phyloP scores from a whole-genome alignment of 2,113 vertebrate genomes.

The Microtus montanus region DNA sequence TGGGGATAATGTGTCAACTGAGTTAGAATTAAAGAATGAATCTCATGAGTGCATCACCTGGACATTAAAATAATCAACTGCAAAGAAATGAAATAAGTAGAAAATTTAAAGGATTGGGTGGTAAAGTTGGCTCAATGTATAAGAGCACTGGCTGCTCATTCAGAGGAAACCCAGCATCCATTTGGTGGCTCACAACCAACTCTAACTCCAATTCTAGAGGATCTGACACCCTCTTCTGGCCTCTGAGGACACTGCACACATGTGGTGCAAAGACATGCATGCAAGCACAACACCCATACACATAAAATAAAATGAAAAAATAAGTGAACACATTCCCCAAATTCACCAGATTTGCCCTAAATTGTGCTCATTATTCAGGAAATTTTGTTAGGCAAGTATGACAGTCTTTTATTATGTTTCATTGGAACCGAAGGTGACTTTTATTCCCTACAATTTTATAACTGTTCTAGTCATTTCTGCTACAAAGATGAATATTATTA shows the following conservation, averaged over 20 bases:
- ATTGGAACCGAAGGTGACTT: conserved; percentile 3
- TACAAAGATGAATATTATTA: conserved; percentile 34
- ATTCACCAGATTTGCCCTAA: conserved; percentile 20
- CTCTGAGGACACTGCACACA: neutral
- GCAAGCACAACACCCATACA: neutral
- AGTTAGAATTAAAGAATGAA: conserved; percentile 44
- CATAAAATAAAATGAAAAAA: neutral
- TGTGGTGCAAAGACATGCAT: neutral
- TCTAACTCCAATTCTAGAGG: neutral
- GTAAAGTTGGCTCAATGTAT: neutral
- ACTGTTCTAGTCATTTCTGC: neutral
- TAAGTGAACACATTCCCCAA: neutral
- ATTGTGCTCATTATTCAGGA: conserved; percentile 10
- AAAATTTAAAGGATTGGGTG: neutral
- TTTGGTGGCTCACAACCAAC: neutral
- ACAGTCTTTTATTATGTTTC: conserved; percentile 14
- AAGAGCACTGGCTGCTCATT: neutral
- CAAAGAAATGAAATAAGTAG: conserved; percentile 3
- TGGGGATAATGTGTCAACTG: neutral
- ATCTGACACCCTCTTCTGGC: neutral
- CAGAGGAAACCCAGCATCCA: neutral
- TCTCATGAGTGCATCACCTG: neutral
- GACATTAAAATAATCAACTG: conserved; percentile 42
- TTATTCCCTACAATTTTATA: conserved; percentile 3
- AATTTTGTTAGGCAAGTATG: conserved; percentile 19